Evolutionary conservation across 2,797 vertebrate genomes (phyloP).

Genomic region (Cuniculus paca): DNA sequence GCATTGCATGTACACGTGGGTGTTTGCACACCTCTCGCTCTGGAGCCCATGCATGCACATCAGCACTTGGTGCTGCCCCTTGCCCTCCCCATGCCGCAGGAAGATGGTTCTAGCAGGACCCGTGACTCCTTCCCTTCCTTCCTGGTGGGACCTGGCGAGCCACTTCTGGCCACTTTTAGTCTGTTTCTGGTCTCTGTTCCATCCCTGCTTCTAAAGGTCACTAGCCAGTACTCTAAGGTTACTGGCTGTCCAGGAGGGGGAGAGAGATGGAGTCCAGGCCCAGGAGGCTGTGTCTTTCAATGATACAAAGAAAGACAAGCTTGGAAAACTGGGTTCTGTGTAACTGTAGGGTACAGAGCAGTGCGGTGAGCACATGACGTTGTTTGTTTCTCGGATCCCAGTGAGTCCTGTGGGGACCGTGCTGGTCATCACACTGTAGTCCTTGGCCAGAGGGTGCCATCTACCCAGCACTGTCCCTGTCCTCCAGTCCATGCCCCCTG

Average conservation of each 20-base stretch:
- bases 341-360: background rate
- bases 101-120: background rate
- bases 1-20: background rate
- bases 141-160: background rate
- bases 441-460: fast-evolving
- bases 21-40: too few relatives aligned
- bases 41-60: fast-evolving
- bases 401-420: background rate
- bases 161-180: background rate
- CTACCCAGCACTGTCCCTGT: fast-evolving
- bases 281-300: background rate
- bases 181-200: background rate
- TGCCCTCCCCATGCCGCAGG: too few relatives aligned
- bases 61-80: background rate
- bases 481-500: fast-evolving
- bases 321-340: background rate
- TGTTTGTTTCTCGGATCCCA: background rate
- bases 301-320: background rate
- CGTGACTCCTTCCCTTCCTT: background rate
- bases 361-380: background rate
- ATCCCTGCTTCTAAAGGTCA: background rate
- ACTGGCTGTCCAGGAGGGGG: fast-evolving
- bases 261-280: background rate
- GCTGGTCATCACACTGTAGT: background rate
- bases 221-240: background rate